Base-by-base conservation (phyloP, 2,888 invertebrate genomes). In the Himalopsyche anomala region DNA sequence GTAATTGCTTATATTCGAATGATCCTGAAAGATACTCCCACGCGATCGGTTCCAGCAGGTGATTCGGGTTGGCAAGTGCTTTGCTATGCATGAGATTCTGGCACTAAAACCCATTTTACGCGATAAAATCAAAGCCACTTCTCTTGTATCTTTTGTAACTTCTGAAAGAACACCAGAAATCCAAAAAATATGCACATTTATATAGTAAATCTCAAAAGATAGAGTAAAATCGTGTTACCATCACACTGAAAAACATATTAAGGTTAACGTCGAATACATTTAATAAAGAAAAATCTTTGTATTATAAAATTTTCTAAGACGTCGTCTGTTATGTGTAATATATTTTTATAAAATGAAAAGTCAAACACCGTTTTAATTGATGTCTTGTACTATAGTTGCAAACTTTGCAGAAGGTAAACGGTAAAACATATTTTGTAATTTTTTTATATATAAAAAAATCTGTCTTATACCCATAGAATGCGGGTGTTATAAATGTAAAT, bases 61-160 rank as follows among this genome's bases (percentile, higher is more conserved):
- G 62, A 62, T 62, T n/a, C 62, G 62, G 62, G 19, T 62, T 28
- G n/a, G 62, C 19, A 62, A 62, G 62, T 62, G 82, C 54, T 85
- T 85, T 85, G 81, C 86, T 86, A 86, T 86, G 86, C 82, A 86
- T 86, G 86, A 86, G 86, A 84, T 84, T 86, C 86, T 69, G 81
- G 81, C 86, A 80, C 69, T 84, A 84, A 84, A 86, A 84, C 84
- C 86, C 86, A 84, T 86, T 86, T 84, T 62, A 51, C n/a, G 40
- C 81, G 84, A 86, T 86, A 86, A 79, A 86, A 86, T 84, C 86
- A 86, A 84, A 84, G 83, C 84, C 3, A 62, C 62, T 51, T 51
- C 62, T 62, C 6, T n/a, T 62, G 19, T 62, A 4, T 62, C 62
- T 28, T 62, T 62, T 62, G 62, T 19, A 6, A 62, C 62, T 62